Evolutionary conservation across 2,888 invertebrate species (phyloP).

Genomic region (Cataglyphis altisquamis): DNA sequence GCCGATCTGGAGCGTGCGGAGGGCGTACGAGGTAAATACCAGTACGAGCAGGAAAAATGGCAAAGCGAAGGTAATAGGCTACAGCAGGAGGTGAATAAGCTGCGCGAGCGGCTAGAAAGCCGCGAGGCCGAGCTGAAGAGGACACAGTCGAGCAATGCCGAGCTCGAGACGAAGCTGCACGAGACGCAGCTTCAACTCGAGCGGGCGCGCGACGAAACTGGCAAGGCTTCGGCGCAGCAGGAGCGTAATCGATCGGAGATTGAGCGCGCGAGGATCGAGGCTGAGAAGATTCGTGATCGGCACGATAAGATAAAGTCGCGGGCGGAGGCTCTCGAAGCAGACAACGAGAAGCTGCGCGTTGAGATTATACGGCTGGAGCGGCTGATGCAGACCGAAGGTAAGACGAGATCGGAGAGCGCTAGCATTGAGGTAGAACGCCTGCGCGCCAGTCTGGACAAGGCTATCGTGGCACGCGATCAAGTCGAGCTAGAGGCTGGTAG

Average conservation of each 20-base stretch:
- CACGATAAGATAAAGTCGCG: conserved; percentile 94
- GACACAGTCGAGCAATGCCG: conserved; percentile 89
- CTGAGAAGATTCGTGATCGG: conserved; percentile 95
- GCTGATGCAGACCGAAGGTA: conserved; percentile 87
- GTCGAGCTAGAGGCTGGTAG: conserved; percentile 95
- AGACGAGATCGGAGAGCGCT: conserved; percentile 87
- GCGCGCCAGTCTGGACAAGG: conserved; percentile 95
- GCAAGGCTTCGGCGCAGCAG: conserved; percentile 91
- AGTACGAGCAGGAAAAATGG: conserved; percentile 91
- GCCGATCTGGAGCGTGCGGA: conserved; percentile 92
- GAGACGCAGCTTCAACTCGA: conserved; percentile 94
- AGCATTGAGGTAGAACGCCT: conserved; percentile 93
- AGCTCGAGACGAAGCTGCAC: conserved; percentile 91
- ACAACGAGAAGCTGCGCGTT: conserved; percentile 92
- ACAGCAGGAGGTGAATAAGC: conserved; percentile 89
- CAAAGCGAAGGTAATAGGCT: conserved; percentile 87
- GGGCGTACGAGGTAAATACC: conserved; percentile 93
- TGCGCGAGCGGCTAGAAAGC: conserved; percentile 92
- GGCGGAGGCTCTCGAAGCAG: conserved; percentile 90
- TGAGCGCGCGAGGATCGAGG: conserved; percentile 95
- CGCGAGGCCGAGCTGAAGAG: conserved; percentile 92
- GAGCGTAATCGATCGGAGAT: conserved; percentile 94
- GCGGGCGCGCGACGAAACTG: conserved; percentile 92
- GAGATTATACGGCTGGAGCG: conserved; percentile 90
- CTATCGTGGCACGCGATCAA: conserved; percentile 93